Percentiles rank a stretch among this genome's conserved stretches.
Evolutionary conservation across 2,888 invertebrate species (phyloP).

Genomic region (Neoitamus cyanurus): DNA sequence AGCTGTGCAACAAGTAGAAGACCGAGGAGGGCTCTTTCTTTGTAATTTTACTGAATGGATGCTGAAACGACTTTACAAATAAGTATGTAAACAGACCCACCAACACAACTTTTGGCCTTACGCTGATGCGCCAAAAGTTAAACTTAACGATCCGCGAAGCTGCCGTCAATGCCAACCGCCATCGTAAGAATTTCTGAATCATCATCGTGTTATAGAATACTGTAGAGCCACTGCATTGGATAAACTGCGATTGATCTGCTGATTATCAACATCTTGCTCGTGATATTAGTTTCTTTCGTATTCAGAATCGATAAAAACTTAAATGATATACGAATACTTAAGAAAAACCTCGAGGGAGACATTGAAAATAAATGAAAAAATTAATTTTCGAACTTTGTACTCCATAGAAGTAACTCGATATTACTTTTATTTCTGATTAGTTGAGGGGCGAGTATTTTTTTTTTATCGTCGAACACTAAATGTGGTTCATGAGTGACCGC

Average conservation of each 20-base stretch:
- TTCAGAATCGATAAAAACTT: too few species aligned
- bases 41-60: not conserved
- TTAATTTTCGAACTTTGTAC: too few species aligned
- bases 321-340: too few species aligned
- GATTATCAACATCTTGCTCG: too few species aligned
- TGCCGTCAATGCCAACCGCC: constrained; percentile 29
- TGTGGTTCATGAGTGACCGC: too few species aligned
- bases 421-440: too few species aligned
- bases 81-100: constrained; percentile 11
- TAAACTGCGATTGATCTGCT: not conserved
- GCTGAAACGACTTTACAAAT: not conserved
- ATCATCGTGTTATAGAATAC: not conserved
- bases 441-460: too few species aligned
- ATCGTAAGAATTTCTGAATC: constrained; percentile 35
- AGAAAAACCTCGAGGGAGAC: too few species aligned
- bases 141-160: not conserved
- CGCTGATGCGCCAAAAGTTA: not conserved
- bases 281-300: not conserved
- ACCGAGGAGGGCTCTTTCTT: not conserved
- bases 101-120: constrained; percentile 1
- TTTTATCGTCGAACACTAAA: too few species aligned
- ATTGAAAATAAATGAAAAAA: too few species aligned
- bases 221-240: not conserved
- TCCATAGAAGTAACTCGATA: too few species aligned
- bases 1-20: not conserved